Evolutionary conservation across 2,797 vertebrate species (phyloP).

Genomic region (Propithecus deckenii): DNA sequence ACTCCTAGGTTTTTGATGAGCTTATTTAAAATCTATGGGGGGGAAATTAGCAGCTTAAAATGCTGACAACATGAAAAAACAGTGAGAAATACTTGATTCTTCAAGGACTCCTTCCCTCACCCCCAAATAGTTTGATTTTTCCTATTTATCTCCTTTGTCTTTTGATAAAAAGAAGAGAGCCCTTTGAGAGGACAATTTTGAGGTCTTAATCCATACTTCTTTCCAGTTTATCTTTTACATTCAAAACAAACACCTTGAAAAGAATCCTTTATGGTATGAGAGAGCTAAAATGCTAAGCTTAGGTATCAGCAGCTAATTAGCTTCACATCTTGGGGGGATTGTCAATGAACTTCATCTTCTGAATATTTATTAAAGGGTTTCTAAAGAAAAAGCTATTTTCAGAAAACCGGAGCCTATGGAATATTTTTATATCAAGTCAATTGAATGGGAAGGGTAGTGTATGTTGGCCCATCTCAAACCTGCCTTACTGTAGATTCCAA

Average conservation of each 20-base stretch:
- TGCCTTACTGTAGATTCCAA: background rate
- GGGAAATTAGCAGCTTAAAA: slow-evolving; percentile 48
- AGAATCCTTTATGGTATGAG: slow-evolving; percentile 42
- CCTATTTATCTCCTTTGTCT: slow-evolving; percentile 57
- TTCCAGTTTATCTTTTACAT: slow-evolving; percentile 65
- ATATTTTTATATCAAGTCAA: background rate
- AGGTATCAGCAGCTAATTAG: slow-evolving; percentile 70
- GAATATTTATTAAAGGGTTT: slow-evolving; percentile 72
- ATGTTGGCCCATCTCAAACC: background rate
- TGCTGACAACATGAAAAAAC: slow-evolving; percentile 59
- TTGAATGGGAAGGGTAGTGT: background rate
- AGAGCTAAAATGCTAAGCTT: slow-evolving; percentile 63
- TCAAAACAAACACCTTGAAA: slow-evolving; percentile 66
- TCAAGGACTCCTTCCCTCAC: slow-evolving; percentile 31
- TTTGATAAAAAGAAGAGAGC: slow-evolving; percentile 54
- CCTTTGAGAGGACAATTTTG: slow-evolving; percentile 65
- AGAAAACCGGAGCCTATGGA: background rate
- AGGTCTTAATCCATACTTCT: slow-evolving; percentile 75
- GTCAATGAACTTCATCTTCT: slow-evolving; percentile 45
- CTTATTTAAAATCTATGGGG: slow-evolving; percentile 62
- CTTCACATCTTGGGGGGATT: slow-evolving; percentile 38
- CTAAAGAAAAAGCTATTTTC: slow-evolving; percentile 38
- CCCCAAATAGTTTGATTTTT: slow-evolving; percentile 60
- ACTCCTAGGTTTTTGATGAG: slow-evolving; percentile 48
- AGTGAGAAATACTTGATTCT: slow-evolving; percentile 26